Conservation (phyloP, 2,113 vertebrate species). For the Antigone vipio region DNA sequence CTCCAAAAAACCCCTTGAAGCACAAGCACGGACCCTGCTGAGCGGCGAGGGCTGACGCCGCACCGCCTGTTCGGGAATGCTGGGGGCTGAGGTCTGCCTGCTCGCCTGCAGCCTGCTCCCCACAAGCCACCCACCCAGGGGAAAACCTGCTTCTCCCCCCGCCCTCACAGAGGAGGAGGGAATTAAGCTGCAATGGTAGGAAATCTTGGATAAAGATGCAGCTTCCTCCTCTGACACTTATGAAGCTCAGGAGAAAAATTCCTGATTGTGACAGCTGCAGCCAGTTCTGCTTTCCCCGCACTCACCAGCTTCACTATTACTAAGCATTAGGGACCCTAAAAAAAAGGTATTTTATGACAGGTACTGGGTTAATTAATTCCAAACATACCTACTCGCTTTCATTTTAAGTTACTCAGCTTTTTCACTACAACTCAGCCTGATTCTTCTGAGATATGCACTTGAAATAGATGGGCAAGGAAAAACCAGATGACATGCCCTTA, state of each 20-base stretch:
- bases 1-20: background rate
- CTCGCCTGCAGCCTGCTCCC: background rate
- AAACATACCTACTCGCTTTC: background rate
- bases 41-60: accelerated
- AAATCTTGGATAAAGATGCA: background rate
- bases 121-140: accelerated
- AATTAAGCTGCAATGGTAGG: background rate
- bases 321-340: background rate
- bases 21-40: accelerated
- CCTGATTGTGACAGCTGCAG: background rate
- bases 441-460: background rate
- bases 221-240: background rate
- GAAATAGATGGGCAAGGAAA: background rate
- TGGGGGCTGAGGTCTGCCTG: background rate
- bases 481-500: accelerated
- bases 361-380: background rate
- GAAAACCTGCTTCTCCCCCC: background rate
- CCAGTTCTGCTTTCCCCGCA: background rate
- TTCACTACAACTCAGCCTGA: background rate
- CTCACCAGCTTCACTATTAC: background rate
- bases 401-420: background rate
- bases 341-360: background rate
- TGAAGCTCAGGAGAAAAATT: background rate
- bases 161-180: background rate
- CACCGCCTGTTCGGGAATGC: background rate